These are phyloP conservation scores for Bovichtus diacanthus DNA, from an alignment of 2,797 vertebrate species.

Conservation along the genomic window DNA sequence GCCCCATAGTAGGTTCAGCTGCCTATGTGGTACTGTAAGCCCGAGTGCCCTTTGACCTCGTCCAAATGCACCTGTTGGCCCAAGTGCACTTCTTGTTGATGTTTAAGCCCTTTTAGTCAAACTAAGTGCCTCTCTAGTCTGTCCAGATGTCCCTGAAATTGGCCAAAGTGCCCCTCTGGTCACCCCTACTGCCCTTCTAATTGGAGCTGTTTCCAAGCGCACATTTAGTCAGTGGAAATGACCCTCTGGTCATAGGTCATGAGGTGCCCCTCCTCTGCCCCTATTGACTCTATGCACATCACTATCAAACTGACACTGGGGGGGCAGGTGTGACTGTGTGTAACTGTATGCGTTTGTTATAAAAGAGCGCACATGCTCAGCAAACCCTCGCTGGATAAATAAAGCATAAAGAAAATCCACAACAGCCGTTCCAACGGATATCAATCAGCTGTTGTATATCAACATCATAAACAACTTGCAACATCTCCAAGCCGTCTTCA, in stretches of 20 bases:
- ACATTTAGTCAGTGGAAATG: too few relatives aligned
- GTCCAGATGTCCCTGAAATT: not conserved
- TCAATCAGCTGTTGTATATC: conserved; percentile 43
- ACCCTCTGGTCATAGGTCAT: too few relatives aligned
- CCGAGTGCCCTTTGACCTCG: not conserved
- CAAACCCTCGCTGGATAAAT: conserved; percentile 36
- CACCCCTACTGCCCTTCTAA: not conserved
- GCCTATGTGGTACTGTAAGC: not conserved
- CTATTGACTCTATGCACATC: not conserved
- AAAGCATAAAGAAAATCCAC: conserved; percentile 29
- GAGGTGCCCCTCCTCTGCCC: not conserved
- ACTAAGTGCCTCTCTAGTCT: not conserved
- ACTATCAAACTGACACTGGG: not conserved
- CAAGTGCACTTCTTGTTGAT: not conserved
- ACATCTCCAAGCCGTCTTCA: conserved; percentile 34
- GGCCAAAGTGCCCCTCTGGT: not conserved
- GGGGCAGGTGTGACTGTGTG: not conserved
- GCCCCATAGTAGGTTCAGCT: not conserved
- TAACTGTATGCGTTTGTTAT: not conserved
- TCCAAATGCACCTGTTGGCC: too few relatives aligned
- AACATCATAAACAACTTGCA: conserved; percentile 46
- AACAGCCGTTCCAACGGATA: conserved; percentile 1
- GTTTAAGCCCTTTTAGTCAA: not conserved
- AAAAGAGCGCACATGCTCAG: not conserved
- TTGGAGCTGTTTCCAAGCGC: not conserved